Conservation (phyloP, 2,888 invertebrate species). For the Pammene fasciana region DNA sequence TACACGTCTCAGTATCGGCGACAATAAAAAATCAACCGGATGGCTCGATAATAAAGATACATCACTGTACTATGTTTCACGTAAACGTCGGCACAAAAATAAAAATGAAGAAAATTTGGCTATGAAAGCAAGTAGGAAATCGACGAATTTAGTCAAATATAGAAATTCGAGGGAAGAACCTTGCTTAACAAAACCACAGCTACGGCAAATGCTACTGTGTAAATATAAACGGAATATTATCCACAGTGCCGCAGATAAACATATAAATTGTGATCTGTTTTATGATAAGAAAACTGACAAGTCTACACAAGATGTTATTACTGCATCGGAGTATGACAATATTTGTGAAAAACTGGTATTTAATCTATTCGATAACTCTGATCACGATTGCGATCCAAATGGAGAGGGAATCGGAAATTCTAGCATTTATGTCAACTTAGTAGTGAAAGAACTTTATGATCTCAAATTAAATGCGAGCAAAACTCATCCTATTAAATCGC, state of each 20-base stretch:
- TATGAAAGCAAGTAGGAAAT: slow-evolving; percentile 69
- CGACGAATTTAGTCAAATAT: slow-evolving; percentile 71
- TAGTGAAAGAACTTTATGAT: slow-evolving; percentile 65
- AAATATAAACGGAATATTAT: slow-evolving; percentile 52
- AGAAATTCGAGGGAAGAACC: slow-evolving; percentile 65
- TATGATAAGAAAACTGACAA: slow-evolving; percentile 49
- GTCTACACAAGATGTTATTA: slow-evolving; percentile 54
- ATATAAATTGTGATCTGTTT: slow-evolving; percentile 46
- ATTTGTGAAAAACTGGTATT: slow-evolving; percentile 65
- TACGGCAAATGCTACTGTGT: slow-evolving; percentile 62
- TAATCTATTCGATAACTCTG: slow-evolving; percentile 56
- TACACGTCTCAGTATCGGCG: background rate
- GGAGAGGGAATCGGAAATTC: slow-evolving; percentile 43
- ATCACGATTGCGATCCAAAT: slow-evolving; percentile 23
- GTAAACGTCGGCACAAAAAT: slow-evolving; percentile 46
- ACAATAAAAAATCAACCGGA: slow-evolving; percentile 38
- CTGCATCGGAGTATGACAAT: slow-evolving; percentile 56
- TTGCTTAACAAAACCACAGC: slow-evolving; percentile 57
- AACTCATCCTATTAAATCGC: slow-evolving; percentile 61
- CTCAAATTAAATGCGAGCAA: slow-evolving; percentile 52
- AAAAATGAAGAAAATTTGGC: slow-evolving; percentile 37
- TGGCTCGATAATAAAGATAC: slow-evolving; percentile 45
- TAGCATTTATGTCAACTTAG: slow-evolving; percentile 58
- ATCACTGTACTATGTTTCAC: slow-evolving; percentile 58
- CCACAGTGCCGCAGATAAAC: slow-evolving; percentile 24